Percentiles rank a stretch among this genome's conserved stretches.
Evolutionary conservation across 2,113 vertebrate genomes (phyloP).

Genomic region (Danio rerio): DNA sequence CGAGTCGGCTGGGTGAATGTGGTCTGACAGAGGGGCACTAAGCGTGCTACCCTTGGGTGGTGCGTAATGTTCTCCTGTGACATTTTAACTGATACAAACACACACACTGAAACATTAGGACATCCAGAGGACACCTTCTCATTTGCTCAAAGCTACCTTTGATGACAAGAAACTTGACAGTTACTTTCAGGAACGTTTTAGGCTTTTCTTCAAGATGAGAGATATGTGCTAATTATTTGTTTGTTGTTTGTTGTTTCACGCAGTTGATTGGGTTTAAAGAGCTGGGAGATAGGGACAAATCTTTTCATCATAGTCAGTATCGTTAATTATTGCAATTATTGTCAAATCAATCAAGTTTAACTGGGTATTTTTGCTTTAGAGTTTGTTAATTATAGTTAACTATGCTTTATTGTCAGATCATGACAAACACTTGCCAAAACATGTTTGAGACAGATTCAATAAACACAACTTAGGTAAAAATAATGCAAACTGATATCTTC

Average conservation of each 20-base stretch:
- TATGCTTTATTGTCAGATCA: too few relatives aligned
- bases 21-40: constrained; percentile 21
- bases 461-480: too few relatives aligned
- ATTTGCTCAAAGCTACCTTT: neutral
- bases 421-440: too few relatives aligned
- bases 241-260: neutral
- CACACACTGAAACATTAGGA: neutral
- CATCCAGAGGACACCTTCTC: neutral
- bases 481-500: too few relatives aligned
- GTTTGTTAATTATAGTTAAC: too few relatives aligned
- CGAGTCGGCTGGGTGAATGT: constrained; percentile 21
- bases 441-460: too few relatives aligned
- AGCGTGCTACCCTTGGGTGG: constrained; percentile 16
- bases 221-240: neutral
- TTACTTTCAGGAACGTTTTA: neutral
- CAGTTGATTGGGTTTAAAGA: neutral
- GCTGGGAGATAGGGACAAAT: too few relatives aligned
- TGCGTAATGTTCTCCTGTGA: constrained; percentile 2
- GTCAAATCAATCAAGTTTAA: too few relatives aligned
- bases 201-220: neutral
- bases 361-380: too few relatives aligned
- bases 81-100: constrained; percentile 28
- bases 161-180: neutral
- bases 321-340: too few relatives aligned
- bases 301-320: too few relatives aligned